Evolutionary conservation across 2,113 vertebrate species (phyloP).

Genomic region (Zootoca vivipara): DNA sequence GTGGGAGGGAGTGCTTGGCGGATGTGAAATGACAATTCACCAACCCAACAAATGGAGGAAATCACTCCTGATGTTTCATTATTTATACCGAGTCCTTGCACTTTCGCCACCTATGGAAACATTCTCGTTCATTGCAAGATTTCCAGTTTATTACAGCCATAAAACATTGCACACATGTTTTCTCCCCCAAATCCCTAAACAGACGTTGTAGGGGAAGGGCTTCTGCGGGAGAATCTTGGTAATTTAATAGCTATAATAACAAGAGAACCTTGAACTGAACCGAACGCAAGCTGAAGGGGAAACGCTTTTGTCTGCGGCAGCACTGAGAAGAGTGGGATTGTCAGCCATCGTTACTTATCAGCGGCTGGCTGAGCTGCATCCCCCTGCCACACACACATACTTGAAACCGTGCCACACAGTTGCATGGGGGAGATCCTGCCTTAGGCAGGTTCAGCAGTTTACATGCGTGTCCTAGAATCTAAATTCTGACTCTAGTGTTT

Average conservation of each 20-base stretch:
- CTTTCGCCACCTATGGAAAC: slow-evolving; percentile 5
- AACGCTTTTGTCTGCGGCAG: background rate
- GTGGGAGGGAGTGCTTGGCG: background rate
- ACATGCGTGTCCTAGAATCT: background rate
- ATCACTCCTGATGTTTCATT: background rate
- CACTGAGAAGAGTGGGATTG: slow-evolving; percentile 25
- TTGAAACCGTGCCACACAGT: background rate
- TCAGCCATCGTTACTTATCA: slow-evolving; percentile 39
- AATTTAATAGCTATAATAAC: slow-evolving; percentile 16
- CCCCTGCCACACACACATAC: background rate
- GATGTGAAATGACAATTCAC: background rate
- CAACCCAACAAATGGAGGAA: background rate
- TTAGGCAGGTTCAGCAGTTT: background rate
- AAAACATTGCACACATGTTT: background rate
- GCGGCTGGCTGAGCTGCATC: slow-evolving; percentile 29
- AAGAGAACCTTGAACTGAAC: slow-evolving; percentile 13
- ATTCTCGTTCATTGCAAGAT: slow-evolving; percentile 6
- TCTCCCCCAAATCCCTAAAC: background rate
- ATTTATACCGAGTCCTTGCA: background rate
- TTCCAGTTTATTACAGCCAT: slow-evolving; percentile 8
- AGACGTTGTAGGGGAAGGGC: background rate
- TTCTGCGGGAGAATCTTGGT: background rate
- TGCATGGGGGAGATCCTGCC: background rate
- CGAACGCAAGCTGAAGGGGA: background rate
- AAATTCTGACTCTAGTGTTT: background rate